Evolutionary conservation across 2,888 invertebrate species (phyloP).

Genomic region (Netelia virgata): DNA sequence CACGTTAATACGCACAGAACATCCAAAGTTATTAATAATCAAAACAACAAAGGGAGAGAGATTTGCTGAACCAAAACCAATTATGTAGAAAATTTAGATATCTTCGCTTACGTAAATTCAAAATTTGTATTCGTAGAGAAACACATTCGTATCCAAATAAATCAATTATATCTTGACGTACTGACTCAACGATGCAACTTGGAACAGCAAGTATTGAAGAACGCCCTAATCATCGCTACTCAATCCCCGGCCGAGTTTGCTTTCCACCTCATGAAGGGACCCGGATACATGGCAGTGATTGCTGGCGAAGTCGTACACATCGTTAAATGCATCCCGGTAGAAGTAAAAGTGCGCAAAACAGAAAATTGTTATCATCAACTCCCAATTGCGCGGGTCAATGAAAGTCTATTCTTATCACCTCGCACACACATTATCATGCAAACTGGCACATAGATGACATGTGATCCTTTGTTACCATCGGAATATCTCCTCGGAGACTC

Average conservation of each 20-base stretch:
- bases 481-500: slow-evolving; percentile 38
- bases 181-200: too few species aligned
- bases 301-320: slow-evolving; percentile 43
- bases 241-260: slow-evolving; percentile 44
- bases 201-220: too few species aligned
- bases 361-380: slow-evolving; percentile 13
- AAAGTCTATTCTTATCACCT: slow-evolving; percentile 34
- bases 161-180: too few species aligned
- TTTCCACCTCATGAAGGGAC: slow-evolving; percentile 36
- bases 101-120: too few species aligned
- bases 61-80: too few species aligned
- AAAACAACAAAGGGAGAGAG: too few species aligned
- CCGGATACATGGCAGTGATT: slow-evolving; percentile 32
- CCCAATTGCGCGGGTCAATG: slow-evolving; percentile 17
- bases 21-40: too few species aligned
- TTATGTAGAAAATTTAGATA: too few species aligned
- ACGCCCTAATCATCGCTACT: too few species aligned
- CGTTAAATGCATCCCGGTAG: slow-evolving; percentile 30
- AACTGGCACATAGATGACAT: slow-evolving; percentile 38
- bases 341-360: slow-evolving; percentile 7
- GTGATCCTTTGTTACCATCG: slow-evolving; percentile 41
- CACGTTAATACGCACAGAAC: too few species aligned
- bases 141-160: too few species aligned
- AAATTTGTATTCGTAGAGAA: too few species aligned
- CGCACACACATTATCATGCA: slow-evolving; percentile 38